Percentiles rank a stretch among this genome's conserved stretches.
phyloP scores from a whole-genome alignment of 2,113 vertebrate species.

The Otis tarda region DNA sequence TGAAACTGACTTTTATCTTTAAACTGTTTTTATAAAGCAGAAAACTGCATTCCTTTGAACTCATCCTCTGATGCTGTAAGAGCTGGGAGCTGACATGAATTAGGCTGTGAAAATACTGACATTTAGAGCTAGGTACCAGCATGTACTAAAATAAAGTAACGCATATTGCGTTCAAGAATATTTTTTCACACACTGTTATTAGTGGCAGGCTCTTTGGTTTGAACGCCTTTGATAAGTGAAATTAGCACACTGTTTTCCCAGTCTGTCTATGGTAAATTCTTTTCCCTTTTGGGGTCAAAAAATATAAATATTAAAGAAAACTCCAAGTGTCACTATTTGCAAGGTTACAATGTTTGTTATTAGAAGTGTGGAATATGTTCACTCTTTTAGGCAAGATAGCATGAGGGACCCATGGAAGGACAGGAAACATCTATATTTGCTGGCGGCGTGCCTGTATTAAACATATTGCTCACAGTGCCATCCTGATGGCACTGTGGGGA shows the following conservation, averaged over 20 bases:
- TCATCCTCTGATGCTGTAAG: constrained; percentile 39
- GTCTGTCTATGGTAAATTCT: constrained; percentile 62
- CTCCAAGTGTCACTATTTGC: constrained; percentile 44
- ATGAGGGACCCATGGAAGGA: constrained; percentile 12
- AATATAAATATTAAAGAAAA: constrained; percentile 63
- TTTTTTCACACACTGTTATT: constrained; percentile 29
- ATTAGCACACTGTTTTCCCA: constrained; percentile 63
- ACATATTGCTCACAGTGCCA: constrained; percentile 61
- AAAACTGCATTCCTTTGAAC: constrained; percentile 36
- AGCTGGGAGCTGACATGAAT: constrained; percentile 59
- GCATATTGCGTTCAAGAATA: neutral
- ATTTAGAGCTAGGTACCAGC: constrained; percentile 28
- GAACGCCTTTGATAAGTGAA: constrained; percentile 47
- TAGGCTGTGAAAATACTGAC: constrained; percentile 42
- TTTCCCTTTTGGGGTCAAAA: constrained; percentile 71
- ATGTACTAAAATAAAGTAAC: constrained; percentile 25
- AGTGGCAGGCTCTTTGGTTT: constrained; percentile 32
- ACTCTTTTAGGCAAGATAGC: neutral
- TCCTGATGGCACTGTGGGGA: constrained; percentile 9
- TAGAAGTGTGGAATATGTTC: constrained; percentile 46
- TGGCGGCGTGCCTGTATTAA: neutral
- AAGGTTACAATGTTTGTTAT: constrained; percentile 73
- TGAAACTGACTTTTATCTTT: constrained; percentile 39
- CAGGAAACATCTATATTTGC: constrained; percentile 60
- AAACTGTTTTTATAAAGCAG: constrained; percentile 13